Percentiles rank a stretch among this genome's conserved stretches.
Evolutionary conservation across 2,888 invertebrate species (phyloP).

Genomic region (Pandemis cinnamomeana): DNA sequence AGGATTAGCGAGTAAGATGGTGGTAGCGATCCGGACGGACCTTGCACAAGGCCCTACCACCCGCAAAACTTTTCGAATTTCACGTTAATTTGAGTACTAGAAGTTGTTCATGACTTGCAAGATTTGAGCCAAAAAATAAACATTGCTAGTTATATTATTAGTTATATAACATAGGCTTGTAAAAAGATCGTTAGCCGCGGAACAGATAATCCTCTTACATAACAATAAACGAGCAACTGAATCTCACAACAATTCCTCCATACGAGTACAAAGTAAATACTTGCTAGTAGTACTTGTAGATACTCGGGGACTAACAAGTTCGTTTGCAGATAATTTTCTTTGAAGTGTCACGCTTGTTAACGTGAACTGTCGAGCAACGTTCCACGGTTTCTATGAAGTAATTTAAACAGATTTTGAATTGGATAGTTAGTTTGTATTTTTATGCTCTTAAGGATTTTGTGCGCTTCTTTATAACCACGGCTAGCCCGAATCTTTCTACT

Average conservation of each 20-base stretch:
- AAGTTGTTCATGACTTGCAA: too few species aligned
- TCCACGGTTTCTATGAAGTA: background rate
- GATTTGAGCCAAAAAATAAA: too few species aligned
- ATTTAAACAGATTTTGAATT: slow-evolving; percentile 2
- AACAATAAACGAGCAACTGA: slow-evolving; percentile 7
- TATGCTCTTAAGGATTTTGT: too few species aligned
- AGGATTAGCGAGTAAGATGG: too few species aligned
- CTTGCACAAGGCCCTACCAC: too few species aligned
- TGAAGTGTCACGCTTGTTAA: slow-evolving; percentile 28
- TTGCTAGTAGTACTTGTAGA: slow-evolving; percentile 1
- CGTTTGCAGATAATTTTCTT: slow-evolving; percentile 11
- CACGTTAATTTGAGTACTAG: too few species aligned
- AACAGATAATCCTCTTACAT: background rate
- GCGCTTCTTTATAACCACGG: too few species aligned
- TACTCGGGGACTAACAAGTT: slow-evolving; percentile 22
- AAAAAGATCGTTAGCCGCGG: background rate
- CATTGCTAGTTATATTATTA: too few species aligned
- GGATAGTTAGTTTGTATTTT: background rate
- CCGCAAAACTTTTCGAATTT: too few species aligned
- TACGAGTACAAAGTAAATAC: slow-evolving; percentile 11
- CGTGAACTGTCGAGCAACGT: background rate
- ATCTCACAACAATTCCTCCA: slow-evolving; percentile 11
- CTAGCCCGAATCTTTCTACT: too few species aligned
- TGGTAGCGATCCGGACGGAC: too few species aligned
- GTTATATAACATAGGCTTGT: too few species aligned